A percentile compares a stretch with the other conserved stretches of the same genome.
These are phyloP conservation scores for Hirtodrosophila trivittata DNA, from an alignment of 2,888 invertebrate species.

Conservation along the genomic window DNA sequence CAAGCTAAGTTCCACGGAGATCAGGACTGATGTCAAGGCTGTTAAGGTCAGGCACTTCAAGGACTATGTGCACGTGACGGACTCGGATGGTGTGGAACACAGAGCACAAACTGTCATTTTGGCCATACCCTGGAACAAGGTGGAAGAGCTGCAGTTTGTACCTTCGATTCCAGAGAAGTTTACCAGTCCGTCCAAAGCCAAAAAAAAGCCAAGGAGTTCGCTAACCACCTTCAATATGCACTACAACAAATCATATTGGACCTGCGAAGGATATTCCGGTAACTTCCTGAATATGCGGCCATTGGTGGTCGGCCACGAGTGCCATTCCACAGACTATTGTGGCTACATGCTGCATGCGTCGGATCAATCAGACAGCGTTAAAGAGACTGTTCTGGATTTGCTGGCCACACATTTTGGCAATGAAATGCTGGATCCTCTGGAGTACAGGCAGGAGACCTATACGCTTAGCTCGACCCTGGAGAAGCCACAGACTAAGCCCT, in stretches of 20 bases:
- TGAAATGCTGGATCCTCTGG: constrained; percentile 72
- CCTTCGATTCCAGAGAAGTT: constrained; percentile 80
- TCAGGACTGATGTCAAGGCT: constrained; percentile 42
- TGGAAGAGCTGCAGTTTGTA: constrained; percentile 65
- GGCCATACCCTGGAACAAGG: constrained; percentile 80
- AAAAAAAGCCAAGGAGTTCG: constrained; percentile 17
- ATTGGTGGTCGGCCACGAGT: constrained; percentile 70
- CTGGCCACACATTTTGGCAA: constrained; percentile 71
- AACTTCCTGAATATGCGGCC: constrained; percentile 65
- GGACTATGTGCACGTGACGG: constrained; percentile 73
- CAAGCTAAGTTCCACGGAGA: constrained; percentile 15
- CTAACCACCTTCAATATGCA: constrained; percentile 73
- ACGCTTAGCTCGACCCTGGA: constrained; percentile 57
- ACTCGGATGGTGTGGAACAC: constrained; percentile 53
- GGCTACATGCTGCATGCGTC: constrained; percentile 76
- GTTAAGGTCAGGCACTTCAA: constrained; percentile 68
- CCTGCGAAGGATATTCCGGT: constrained; percentile 74
- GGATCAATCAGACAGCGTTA: constrained; percentile 49
- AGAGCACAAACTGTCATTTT: constrained; percentile 72
- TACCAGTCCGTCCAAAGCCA: too few relatives aligned
- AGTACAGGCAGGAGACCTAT: constrained; percentile 63
- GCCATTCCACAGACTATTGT: constrained; percentile 49
- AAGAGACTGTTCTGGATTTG: constrained; percentile 57
- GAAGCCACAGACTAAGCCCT: constrained; percentile 75
- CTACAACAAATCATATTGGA: constrained; percentile 79